Base-by-base conservation (phyloP, 2,797 vertebrate species). In the Synanceia verrucosa region DNA sequence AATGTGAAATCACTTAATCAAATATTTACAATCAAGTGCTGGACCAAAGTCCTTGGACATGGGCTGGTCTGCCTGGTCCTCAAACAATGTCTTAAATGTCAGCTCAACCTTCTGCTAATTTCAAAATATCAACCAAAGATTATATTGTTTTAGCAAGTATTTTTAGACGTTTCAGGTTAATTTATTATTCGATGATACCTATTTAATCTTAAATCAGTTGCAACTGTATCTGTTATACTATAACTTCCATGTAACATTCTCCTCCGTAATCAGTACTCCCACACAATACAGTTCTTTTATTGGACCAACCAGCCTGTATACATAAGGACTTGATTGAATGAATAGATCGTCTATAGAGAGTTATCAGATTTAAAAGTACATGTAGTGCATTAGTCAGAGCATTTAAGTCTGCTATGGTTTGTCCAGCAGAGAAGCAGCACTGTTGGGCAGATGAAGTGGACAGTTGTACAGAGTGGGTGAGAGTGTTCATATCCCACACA, bases 1-100 rank as follows among this genome's bases (percentile, higher is more conserved):
- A 78, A 72, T 39, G 69, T 58, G 48, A 60, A 67, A 67, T 66
- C 16, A 44, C 55, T 59, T 26, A 14, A 46, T 44, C 73, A 79
- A 74, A 89, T 78, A 85, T 79, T 85, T 67, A 65, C 44, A 18
- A 48, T 56, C 4, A 46, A 28, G 68, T 75, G 43, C 39, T 72
- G 26, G 75, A 78, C 48, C 76, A 91, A 66, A 88, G 87, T 87
- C 83, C 81, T 61, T 8, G 31, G 67, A 68, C 60, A 52, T 60
- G 47, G 13, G 31, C 19, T 41, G 21, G 29, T 67, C 46, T 59
- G 57, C 50, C 66, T 39, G 46, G 34, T 75, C 57, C 53, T 61
- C 63, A 76, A 69, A 76, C 60, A 77, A 33, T 48, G 37, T 33
- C 14, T n/a, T n/a, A n/a, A n/a, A n/a, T n/a, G n/a, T 46, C 33